Conservation (phyloP, 2,797 vertebrate species). For the Anniella stebbinsi region DNA sequence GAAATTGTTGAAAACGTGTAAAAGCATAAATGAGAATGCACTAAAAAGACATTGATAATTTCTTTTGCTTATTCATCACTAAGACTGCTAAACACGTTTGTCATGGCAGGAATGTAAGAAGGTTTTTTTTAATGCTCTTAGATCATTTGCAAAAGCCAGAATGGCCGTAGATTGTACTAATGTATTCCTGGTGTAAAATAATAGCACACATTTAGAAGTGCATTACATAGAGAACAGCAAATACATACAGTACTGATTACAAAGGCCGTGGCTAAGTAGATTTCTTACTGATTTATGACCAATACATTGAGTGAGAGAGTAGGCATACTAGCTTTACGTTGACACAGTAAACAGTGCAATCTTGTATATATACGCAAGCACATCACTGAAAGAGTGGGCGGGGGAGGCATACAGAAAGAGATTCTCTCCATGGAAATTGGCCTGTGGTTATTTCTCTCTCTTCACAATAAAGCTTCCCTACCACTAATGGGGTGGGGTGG, state of each 20-base stretch:
- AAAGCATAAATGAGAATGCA: constrained; percentile 44
- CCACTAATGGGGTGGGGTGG: too few species aligned
- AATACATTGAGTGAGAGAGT: constrained; percentile 65
- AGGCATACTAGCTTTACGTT: constrained; percentile 72
- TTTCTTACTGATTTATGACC: constrained; percentile 76
- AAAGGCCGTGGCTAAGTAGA: constrained; percentile 74
- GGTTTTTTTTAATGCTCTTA: constrained; percentile 33
- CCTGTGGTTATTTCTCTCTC: background rate
- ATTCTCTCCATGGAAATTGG: background rate
- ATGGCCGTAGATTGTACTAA: constrained; percentile 74
- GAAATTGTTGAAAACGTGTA: constrained; percentile 12
- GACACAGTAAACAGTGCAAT: constrained; percentile 63
- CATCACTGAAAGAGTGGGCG: background rate
- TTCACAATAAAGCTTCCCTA: background rate
- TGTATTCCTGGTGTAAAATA: constrained; percentile 80
- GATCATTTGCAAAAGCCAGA: constrained; percentile 70
- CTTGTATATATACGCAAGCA: constrained; percentile 43
- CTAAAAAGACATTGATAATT: constrained; percentile 41
- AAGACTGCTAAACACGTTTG: constrained; percentile 57
- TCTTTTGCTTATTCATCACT: constrained; percentile 55
- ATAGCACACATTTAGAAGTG: constrained; percentile 65
- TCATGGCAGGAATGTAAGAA: constrained; percentile 48
- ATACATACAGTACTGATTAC: constrained; percentile 72
- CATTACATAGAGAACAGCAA: constrained; percentile 73
- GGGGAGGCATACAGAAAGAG: background rate